Percentiles rank a stretch among this genome's conserved stretches.
Evolutionary conservation across 2,113 vertebrate species (phyloP).

Genomic region (Indicator indicator): DNA sequence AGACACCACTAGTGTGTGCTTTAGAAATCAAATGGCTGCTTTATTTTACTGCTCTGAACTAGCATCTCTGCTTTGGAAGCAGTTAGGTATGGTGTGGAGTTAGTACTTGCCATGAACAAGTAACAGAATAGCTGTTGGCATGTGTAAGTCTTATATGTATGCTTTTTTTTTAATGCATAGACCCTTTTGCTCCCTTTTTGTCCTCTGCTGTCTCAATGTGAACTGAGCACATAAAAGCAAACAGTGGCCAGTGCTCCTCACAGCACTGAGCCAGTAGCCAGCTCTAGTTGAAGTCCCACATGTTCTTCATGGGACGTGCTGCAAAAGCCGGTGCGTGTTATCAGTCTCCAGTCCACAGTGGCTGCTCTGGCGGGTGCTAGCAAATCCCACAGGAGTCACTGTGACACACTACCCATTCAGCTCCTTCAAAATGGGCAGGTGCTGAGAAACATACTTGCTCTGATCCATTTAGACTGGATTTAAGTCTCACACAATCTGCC

Average conservation of each 20-base stretch:
- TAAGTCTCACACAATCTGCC: neutral
- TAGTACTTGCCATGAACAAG: neutral
- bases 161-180: neutral
- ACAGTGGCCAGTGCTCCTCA: neutral
- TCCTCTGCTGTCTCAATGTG: neutral
- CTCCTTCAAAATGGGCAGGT: neutral
- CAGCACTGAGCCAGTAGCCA: neutral
- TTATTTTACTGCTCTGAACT: neutral
- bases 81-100: neutral
- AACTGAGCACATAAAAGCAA: neutral
- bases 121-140: neutral
- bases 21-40: neutral
- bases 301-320: rapidly evolving
- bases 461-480: neutral
- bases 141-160: neutral
- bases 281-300: neutral
- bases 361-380: rapidly evolving
- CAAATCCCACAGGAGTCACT: neutral
- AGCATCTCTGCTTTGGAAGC: neutral
- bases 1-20: neutral
- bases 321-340: neutral
- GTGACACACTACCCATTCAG: neutral
- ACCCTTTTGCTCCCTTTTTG: neutral
- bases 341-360: neutral
- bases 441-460: neutral